These are phyloP conservation scores for Rhabdomys dilectus DNA, from an alignment of 2,113 vertebrate species.

Conservation along the genomic window DNA sequence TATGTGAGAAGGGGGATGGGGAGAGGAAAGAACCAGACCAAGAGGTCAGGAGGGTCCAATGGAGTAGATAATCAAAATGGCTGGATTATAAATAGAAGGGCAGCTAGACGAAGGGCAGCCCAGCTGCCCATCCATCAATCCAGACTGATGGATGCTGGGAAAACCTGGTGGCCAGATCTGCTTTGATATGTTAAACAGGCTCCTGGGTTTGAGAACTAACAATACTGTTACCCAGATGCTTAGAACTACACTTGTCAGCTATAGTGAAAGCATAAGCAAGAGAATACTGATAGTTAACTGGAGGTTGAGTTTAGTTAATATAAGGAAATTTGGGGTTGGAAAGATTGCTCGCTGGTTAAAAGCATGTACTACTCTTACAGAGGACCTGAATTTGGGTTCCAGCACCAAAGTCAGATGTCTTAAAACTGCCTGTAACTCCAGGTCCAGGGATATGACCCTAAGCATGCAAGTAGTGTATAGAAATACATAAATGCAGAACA, in stretches of 20 bases:
- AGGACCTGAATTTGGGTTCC: background rate
- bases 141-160: background rate
- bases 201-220: background rate
- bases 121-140: no score
- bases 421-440: background rate
- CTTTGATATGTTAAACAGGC: background rate
- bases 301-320: background rate
- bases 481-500: background rate
- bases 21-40: background rate
- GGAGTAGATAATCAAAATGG: background rate
- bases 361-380: background rate
- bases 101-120: background rate
- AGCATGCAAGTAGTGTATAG: background rate
- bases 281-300: background rate
- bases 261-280: slow-evolving; percentile 13
- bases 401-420: background rate
- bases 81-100: background rate
- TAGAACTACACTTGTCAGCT: background rate
- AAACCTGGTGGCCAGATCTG: background rate
- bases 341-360: background rate
- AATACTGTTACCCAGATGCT: background rate
- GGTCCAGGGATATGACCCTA: background rate
- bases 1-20: background rate
- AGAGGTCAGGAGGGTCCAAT: background rate
- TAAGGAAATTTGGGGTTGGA: slow-evolving; percentile 12